Base-by-base conservation (phyloP, 2,113 vertebrate species). In the Miniopterus natalensis region DNA sequence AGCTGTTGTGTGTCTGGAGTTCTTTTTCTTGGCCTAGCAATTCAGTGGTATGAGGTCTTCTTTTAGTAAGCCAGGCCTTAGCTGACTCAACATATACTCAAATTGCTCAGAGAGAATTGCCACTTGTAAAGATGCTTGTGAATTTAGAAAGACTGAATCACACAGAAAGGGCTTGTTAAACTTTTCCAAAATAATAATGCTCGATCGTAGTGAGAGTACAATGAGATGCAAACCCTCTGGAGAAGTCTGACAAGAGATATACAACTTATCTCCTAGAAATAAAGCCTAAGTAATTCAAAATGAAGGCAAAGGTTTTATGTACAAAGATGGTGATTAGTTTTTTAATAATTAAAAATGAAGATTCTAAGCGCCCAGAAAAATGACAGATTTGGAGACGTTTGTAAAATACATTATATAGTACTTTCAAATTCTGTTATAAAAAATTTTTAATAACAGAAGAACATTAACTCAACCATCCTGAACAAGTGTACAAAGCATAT, bases 51-150 rank as follows among this genome's bases (percentile, higher is more conserved):
- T 17, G 49, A 84, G 78, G 66, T 42, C 74, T 83, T 87, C 55
- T 88, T 91, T 92, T 11, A 75, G 89, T n/a, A 87, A 55, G 90
- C 68, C 79, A 84, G 23, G 61, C 27, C 81, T 92, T 59, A 45
- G 75, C 95, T 93, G 79, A 80, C 79, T 95, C 90, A 71, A 40
- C 79, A 92, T 8, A 71, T 18, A 77, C 80, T 79, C 68, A 81
- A 42, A 51, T 3, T 66, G 53, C 91, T 84, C n/a, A 9, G n/a
- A 53, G 51, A 59, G 78, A 92, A 49, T 0, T 55, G 79, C 31
- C 57, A 31, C 71, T 47, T 53, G 29, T n/a, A 59, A 88, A 93
- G 40, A 87, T 25, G 90, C 77, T 49, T 31, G 47, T 70, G 40
- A 66, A 84, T 88, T 70, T 36, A 87, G 25, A 84, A n/a, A 21